A percentile compares a stretch with the other conserved stretches of the same genome.
Conservation (phyloP, 2,888 invertebrate species). For the Eupeodes luniger region DNA sequence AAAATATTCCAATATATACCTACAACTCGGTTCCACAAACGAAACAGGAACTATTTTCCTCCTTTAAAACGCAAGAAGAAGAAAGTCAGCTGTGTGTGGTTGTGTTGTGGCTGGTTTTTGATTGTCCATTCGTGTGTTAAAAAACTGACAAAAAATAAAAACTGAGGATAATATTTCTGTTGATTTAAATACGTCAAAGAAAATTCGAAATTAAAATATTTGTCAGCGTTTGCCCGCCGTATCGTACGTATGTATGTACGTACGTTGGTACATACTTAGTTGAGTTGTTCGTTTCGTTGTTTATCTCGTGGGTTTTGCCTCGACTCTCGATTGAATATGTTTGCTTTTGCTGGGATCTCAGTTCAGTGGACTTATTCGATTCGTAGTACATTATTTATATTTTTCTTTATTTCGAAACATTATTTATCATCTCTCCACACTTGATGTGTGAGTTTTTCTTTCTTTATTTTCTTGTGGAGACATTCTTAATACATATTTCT, state of each 20-base stretch:
- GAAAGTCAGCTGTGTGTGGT: slow-evolving; percentile 67
- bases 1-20: not conserved
- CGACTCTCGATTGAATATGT: slow-evolving; percentile 10
- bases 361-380: slow-evolving; percentile 42
- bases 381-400: not conserved
- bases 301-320: slow-evolving; percentile 36
- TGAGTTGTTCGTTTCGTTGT: slow-evolving; percentile 31
- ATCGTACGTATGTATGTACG: not conserved
- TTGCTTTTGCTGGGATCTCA: slow-evolving; percentile 36
- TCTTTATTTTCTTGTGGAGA: slow-evolving; percentile 40
- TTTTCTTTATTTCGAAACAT: slow-evolving; percentile 43
- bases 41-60: slow-evolving; percentile 36
- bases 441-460: slow-evolving; percentile 21
- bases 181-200: slow-evolving; percentile 38
- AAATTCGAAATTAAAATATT: slow-evolving; percentile 38
- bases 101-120: not conserved
- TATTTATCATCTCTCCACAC: slow-evolving; percentile 57
- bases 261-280: too few relatives aligned
- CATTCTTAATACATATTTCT: slow-evolving; percentile 28
- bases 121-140: not conserved
- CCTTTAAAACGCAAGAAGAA: slow-evolving; percentile 38
- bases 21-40: not conserved
- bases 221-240: not conserved
- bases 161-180: slow-evolving; percentile 12
- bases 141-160: not conserved